Conservation (phyloP, 2,113 vertebrate genomes). For the Eretmochelys imbricata region DNA sequence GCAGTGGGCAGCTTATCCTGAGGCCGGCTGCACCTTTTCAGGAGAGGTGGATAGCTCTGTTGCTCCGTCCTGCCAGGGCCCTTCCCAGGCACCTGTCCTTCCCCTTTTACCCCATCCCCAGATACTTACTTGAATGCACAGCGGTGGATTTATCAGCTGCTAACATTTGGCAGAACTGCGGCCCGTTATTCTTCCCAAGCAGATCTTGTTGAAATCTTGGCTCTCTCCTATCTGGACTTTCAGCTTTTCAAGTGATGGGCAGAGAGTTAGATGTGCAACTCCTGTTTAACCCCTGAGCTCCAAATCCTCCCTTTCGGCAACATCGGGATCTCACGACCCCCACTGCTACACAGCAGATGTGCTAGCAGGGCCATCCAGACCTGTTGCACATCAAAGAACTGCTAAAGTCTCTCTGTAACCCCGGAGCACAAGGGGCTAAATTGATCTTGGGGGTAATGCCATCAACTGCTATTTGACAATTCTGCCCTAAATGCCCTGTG, state of each 20-base stretch:
- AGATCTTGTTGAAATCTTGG: conserved; percentile 14
- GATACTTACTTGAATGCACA: not conserved
- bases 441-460: not conserved
- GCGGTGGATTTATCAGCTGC: conserved; percentile 15
- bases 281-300: not conserved
- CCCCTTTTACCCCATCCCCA: conserved; percentile 14
- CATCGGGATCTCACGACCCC: accelerated
- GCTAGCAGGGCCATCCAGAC: not conserved
- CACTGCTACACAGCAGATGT: not conserved
- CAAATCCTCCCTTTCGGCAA: not conserved
- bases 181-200: not conserved
- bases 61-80: not conserved
- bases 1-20: not conserved
- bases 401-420: not conserved
- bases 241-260: not conserved
- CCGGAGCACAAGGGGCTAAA: accelerated
- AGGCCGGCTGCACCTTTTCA: not conserved
- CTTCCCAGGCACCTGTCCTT: conserved; percentile 21
- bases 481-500: not conserved
- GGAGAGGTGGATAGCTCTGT: not conserved
- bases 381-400: not conserved
- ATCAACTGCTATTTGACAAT: not conserved
- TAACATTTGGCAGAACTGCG: not conserved
- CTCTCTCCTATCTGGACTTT: not conserved
- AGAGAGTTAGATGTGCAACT: not conserved